Evolutionary conservation across 2,797 vertebrate species (phyloP).

Genomic region (Parotocinclus haroldoi): DNA sequence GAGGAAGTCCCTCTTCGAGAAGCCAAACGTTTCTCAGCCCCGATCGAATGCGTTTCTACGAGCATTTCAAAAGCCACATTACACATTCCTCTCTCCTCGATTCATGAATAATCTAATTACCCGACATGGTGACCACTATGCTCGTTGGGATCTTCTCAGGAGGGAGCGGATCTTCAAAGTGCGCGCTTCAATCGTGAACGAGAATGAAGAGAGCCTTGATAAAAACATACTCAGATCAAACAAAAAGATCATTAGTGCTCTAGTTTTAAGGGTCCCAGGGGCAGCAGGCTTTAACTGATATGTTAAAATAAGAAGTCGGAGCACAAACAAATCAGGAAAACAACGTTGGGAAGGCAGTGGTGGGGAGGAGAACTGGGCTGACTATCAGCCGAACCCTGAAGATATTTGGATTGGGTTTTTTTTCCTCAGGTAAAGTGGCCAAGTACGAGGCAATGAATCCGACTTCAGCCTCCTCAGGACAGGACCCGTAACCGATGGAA

Average conservation of each 20-base stretch:
- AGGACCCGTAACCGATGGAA: no score
- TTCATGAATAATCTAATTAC: constrained; percentile 34
- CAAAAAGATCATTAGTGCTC: constrained; percentile 45
- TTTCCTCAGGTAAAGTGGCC: no score
- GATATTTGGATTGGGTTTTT: no score
- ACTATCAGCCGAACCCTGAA: no score
- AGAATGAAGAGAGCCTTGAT: constrained; percentile 8
- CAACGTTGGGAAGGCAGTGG: no score
- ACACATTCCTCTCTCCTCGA: constrained; percentile 5
- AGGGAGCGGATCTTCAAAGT: constrained; percentile 35
- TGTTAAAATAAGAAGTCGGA: constrained; percentile 20
- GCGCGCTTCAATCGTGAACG: constrained; percentile 15
- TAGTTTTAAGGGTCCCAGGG: background rate
- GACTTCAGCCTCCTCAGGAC: no score
- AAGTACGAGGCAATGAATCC: no score
- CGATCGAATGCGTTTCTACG: no score
- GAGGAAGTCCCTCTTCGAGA: no score
- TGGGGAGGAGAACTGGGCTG: no score
- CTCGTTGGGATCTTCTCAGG: constrained; percentile 23
- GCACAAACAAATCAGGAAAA: constrained; percentile 6
- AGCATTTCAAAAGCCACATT: background rate
- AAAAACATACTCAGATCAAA: constrained; percentile 26
- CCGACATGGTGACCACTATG: constrained; percentile 16
- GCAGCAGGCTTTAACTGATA: background rate
- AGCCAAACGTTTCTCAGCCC: no score